Percentiles rank a stretch among this genome's conserved stretches.
These are phyloP conservation scores for Sericinus montela DNA, from an alignment of 2,888 invertebrate genomes.

Conservation along the genomic window DNA sequence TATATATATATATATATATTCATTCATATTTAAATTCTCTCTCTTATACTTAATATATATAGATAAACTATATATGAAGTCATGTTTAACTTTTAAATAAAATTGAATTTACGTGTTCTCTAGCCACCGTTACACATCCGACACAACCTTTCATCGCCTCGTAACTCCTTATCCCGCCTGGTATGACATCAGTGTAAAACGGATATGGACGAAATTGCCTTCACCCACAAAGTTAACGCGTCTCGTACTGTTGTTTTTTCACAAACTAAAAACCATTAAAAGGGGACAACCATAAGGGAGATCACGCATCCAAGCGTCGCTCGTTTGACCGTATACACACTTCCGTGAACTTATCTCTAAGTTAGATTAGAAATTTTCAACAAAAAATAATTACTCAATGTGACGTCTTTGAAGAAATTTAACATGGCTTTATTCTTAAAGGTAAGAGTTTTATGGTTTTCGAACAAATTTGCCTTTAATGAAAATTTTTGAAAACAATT, in stretches of 20 bases:
- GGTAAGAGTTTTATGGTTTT: slow-evolving; percentile 19
- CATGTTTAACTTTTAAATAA: not conserved
- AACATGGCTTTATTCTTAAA: slow-evolving; percentile 16
- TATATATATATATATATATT: too few relatives aligned
- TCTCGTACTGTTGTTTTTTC: slow-evolving; percentile 45
- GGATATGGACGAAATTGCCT: slow-evolving; percentile 70
- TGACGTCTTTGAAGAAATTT: not conserved
- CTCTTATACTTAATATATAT: too few relatives aligned
- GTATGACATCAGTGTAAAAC: slow-evolving; percentile 60
- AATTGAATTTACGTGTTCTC: slow-evolving; percentile 12
- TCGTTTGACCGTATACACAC: slow-evolving; percentile 31
- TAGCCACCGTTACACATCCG: slow-evolving; percentile 19
- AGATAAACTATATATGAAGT: too few relatives aligned
- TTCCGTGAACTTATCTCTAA: slow-evolving; percentile 8
- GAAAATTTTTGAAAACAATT: too few relatives aligned
- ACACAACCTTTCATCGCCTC: slow-evolving; percentile 37
- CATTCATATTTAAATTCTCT: too few relatives aligned
- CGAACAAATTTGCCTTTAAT: not conserved
- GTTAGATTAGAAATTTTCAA: slow-evolving; percentile 21
- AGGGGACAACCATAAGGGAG: slow-evolving; percentile 50
- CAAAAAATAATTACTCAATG: slow-evolving; percentile 4
- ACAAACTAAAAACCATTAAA: slow-evolving; percentile 53
- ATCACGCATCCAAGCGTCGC: slow-evolving; percentile 39
- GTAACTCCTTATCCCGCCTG: slow-evolving; percentile 50
- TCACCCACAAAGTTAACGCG: slow-evolving; percentile 59